Conservation (phyloP, 2,888 invertebrate genomes). For the Drosophila pseudotakahashii region DNA sequence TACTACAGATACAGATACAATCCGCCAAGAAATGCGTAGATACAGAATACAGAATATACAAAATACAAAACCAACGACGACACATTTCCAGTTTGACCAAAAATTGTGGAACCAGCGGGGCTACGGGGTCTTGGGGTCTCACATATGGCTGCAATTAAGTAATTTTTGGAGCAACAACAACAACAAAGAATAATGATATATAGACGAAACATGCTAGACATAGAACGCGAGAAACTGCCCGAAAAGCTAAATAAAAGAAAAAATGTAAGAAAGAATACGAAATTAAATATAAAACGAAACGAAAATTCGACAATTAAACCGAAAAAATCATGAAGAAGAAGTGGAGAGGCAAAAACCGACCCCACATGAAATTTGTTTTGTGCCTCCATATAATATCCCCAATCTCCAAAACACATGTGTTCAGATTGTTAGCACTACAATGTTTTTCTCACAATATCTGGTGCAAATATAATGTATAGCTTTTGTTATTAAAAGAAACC, state of each 20-base stretch:
- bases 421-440: neutral
- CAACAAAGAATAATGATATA: constrained; percentile 60
- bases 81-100: constrained; percentile 68
- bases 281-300: constrained; percentile 21
- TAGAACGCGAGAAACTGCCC: constrained; percentile 16
- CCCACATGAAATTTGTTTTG: constrained; percentile 38
- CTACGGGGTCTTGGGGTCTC: constrained; percentile 17
- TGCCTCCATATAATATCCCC: constrained; percentile 2
- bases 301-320: constrained; percentile 56
- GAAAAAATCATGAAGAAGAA: constrained; percentile 31
- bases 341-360: constrained; percentile 33
- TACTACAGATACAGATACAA: constrained; percentile 25
- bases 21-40: constrained; percentile 64
- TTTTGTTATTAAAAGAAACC: neutral
- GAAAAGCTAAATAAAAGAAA: constrained; percentile 4
- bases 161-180: constrained; percentile 69
- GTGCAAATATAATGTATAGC: neutral
- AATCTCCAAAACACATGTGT: constrained; percentile 2
- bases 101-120: constrained; percentile 13
- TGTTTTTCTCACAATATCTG: neutral
- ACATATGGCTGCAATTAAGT: constrained; percentile 80
- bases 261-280: constrained; percentile 1
- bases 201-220: constrained; percentile 42
- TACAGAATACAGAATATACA: constrained; percentile 25
- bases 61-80: constrained; percentile 44